Base-by-base conservation (phyloP, 2,797 vertebrate species). In the Eulemur rubriventer region DNA sequence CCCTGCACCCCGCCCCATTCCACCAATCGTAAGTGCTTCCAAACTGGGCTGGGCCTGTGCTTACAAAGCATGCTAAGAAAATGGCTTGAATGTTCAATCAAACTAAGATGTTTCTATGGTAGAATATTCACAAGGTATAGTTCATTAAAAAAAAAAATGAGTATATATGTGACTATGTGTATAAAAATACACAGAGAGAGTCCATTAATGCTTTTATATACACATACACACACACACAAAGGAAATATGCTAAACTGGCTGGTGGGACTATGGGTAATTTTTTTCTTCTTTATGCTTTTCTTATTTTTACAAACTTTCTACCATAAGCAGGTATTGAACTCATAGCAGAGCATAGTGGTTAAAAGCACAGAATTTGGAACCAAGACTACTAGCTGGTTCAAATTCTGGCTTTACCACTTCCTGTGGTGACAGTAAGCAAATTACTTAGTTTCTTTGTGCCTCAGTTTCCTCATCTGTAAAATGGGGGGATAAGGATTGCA, bases 381-480 rank as follows among this genome's bases (percentile, higher is more conserved):
- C 70, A 46, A 46, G 83, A 48, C 28, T 55, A 17, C 26, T 46
- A 46, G 43, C 22, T 16, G 43, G 48, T 82, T 91, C 57, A 78
- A 85, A 83, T 83, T 35, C 57, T 73, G 33, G 30, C 52, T 83
- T 16, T 65, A 48, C 41, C 46, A 50, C 67, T 96, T 94, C 78
- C 69, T 75, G 22, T n/a, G 63, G 50, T 82, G 86, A 86, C 35
- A 61, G 9, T 92, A 43, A 63, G 57, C 24, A 73, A 79, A 70
- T 88, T 16, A 30, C 46, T 95, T 52, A 50, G 43, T 70, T 95
- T 89, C 81, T 94, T 67, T 79, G 38, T 63, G 85, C 41, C 78
- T 96, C 35, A 7, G 52, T 95, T 89, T 80, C 76, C 20, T 95
- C 46, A 33, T 80, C 87, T 80, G n/a, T 80, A 61, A 92, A 80